Evolutionary conservation across 2,797 vertebrate genomes (phyloP).

Genomic region (Synanceia verrucosa): DNA sequence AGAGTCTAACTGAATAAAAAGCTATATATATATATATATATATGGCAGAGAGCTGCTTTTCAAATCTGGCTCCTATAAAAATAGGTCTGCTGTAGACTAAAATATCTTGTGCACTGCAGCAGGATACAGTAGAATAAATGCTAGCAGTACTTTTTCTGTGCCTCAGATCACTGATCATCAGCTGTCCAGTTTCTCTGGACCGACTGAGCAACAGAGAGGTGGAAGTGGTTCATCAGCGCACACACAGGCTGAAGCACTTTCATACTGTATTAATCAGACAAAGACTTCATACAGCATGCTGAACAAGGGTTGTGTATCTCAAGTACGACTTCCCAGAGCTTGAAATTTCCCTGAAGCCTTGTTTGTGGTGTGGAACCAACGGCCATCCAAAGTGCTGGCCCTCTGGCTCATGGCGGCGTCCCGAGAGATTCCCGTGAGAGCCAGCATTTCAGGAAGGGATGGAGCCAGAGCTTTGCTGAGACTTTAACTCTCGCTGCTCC

Average conservation of each 20-base stretch:
- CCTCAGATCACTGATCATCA: neutral
- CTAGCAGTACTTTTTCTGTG: neutral
- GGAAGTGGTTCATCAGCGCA: neutral
- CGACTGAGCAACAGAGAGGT: neutral
- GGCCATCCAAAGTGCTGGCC: slow-evolving; percentile 25
- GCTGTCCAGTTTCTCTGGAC: neutral
- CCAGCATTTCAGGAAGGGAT: slow-evolving; percentile 9
- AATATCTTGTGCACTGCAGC: neutral
- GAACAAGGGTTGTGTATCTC: neutral
- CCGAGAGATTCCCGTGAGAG: slow-evolving; percentile 45
- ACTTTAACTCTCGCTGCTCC: slow-evolving; percentile 27
- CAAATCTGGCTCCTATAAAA: too few species aligned
- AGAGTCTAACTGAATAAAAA: too few species aligned
- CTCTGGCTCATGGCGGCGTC: slow-evolving; percentile 9
- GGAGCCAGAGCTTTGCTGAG: slow-evolving; percentile 25
- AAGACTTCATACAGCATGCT: neutral
- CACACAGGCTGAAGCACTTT: neutral
- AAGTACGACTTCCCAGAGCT: slow-evolving; percentile 37
- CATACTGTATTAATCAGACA: neutral
- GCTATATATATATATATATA: too few species aligned
- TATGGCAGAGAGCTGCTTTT: too few species aligned
- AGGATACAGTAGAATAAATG: neutral
- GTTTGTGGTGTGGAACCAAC: slow-evolving; percentile 32
- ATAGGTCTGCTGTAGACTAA: neutral
- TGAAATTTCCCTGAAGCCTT: slow-evolving; percentile 26